Evolutionary conservation across 2,797 vertebrate genomes (phyloP).

Genomic region (Malacoctenus gilli): DNA sequence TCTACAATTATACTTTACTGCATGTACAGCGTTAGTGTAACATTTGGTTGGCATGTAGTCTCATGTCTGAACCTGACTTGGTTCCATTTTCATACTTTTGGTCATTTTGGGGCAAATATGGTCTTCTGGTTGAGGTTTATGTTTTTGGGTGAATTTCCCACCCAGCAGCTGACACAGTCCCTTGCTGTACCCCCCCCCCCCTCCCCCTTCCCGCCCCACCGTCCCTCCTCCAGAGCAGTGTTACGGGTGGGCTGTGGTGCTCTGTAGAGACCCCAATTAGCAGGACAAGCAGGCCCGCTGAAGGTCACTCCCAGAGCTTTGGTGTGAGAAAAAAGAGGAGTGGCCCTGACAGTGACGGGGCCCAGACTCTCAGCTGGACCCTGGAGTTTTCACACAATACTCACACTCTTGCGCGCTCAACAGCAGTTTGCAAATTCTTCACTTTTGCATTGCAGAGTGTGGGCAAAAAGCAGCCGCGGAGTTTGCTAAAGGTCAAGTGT

Average conservation of each 20-base stretch:
- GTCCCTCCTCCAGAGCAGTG: constrained; percentile 31
- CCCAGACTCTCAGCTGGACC: constrained; percentile 38
- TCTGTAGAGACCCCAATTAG: constrained; percentile 78
- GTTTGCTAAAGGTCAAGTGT: constrained; percentile 73
- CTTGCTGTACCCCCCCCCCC: constrained; percentile 25
- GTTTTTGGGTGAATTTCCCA: constrained; percentile 7
- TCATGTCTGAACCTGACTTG: too few relatives aligned
- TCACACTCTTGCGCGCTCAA: constrained; percentile 24
- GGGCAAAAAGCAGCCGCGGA: constrained; percentile 44
- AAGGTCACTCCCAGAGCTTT: constrained; percentile 73
- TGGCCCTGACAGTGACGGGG: constrained; percentile 36
- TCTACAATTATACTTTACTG: too few relatives aligned
- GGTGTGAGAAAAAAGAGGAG: constrained; percentile 61
- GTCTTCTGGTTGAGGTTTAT: too few relatives aligned
- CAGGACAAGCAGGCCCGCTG: constrained; percentile 64
- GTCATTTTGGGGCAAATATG: too few relatives aligned
- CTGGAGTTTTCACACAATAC: constrained; percentile 41
- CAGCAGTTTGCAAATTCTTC: constrained; percentile 46
- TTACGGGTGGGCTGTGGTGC: constrained; percentile 31
- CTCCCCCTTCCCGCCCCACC: constrained; percentile 33
- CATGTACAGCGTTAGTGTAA: too few relatives aligned
- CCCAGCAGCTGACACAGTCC: constrained; percentile 20
- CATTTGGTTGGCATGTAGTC: too few relatives aligned
- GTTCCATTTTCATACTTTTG: too few relatives aligned
- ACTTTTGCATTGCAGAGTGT: constrained; percentile 32